These are phyloP conservation scores for Oikopleura albicans DNA, from an alignment of 23 tunicate genomes.

Conservation along the genomic window DNA sequence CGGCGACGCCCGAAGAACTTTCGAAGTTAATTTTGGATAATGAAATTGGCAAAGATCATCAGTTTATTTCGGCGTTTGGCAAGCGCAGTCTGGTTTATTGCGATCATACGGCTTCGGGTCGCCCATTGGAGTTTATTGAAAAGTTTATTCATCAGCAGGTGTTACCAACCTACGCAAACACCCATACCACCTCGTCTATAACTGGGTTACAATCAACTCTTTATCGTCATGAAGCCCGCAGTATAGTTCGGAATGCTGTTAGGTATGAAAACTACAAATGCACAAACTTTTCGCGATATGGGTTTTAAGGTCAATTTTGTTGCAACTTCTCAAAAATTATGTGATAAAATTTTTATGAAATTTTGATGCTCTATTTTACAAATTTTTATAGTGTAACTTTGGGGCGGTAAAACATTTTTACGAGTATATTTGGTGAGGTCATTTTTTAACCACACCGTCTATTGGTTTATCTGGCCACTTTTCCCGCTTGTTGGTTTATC, in stretches of 20 bases:
- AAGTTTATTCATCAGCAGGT: constrained; percentile 40
- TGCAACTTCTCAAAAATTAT: too few species aligned
- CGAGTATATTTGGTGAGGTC: too few species aligned
- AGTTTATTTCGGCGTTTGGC: constrained; percentile 56
- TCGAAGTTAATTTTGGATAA: constrained; percentile 29
- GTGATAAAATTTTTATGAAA: too few species aligned
- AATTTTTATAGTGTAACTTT: too few species aligned
- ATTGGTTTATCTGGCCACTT: too few species aligned
- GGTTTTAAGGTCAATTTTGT: too few species aligned
- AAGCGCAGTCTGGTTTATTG: constrained; percentile 46
- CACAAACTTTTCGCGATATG: too few species aligned
- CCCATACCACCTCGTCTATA: constrained; percentile 79
- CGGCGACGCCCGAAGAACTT: constrained; percentile 21
- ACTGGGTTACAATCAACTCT: constrained; percentile 63
- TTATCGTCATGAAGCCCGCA: constrained; percentile 66
- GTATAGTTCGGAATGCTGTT: constrained; percentile 45
- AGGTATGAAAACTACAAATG: neutral
- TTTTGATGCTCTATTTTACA: too few species aligned
- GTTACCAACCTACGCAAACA: constrained; percentile 67
- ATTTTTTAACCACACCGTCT: too few species aligned
- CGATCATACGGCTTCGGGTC: constrained; percentile 74
- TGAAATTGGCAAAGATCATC: constrained; percentile 48
- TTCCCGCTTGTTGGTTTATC: too few species aligned
- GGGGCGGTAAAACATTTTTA: too few species aligned
- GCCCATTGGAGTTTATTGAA: constrained; percentile 54